These are phyloP conservation scores for Tragelaphus oryx DNA, from an alignment of 2,797 vertebrate genomes.

Conservation along the genomic window DNA sequence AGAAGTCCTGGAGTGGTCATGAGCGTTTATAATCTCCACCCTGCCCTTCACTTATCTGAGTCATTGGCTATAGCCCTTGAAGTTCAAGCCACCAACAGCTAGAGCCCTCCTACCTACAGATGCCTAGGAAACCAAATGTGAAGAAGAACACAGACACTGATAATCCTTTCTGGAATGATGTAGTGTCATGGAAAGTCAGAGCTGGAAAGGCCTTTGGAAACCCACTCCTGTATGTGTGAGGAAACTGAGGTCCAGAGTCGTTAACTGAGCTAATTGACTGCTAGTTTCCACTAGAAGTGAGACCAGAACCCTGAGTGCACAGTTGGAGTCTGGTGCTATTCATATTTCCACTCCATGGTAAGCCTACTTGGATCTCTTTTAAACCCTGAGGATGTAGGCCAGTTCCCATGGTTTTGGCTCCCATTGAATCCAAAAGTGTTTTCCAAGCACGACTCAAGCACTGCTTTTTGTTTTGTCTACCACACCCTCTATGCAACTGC, in stretches of 20 bases:
- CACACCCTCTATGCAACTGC: conserved; percentile 41
- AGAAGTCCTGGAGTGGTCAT: background rate
- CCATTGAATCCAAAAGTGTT: conserved; percentile 56
- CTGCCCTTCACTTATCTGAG: background rate
- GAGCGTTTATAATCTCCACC: fast-evolving
- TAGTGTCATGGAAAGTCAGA: background rate
- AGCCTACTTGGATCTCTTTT: conserved; percentile 47
- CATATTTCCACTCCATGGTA: conserved; percentile 33
- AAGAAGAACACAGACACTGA: background rate
- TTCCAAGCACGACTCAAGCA: conserved; percentile 61
- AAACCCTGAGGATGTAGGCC: conserved; percentile 51
- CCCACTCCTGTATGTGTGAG: background rate
- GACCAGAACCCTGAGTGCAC: background rate
- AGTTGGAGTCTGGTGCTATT: background rate
- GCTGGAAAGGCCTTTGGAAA: background rate
- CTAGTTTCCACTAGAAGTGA: background rate
- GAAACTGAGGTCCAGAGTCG: background rate
- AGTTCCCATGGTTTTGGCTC: conserved; percentile 65
- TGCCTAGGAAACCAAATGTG: background rate
- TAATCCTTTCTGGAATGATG: background rate
- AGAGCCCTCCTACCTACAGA: background rate
- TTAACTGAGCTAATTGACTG: background rate
- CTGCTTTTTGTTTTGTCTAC: conserved; percentile 52
- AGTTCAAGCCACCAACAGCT: background rate
- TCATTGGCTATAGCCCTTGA: background rate